A percentile compares a stretch with the other conserved stretches of the same genome.
Evolutionary conservation across 35 echinoderm and acorn worm genomes (phyloP).

Genomic region (Lytechinus variegatus): DNA sequence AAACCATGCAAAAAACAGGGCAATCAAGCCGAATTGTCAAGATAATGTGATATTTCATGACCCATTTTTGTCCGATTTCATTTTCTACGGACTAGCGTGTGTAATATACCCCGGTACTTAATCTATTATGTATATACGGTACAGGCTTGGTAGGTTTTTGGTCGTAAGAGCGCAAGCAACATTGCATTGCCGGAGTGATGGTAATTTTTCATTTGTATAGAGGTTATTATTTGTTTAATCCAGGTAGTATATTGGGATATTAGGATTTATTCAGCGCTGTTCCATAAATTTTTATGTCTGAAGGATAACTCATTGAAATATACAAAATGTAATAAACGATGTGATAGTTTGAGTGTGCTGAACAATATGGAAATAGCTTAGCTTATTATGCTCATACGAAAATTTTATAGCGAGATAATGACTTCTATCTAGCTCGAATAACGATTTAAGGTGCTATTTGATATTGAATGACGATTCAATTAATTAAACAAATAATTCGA

Average conservation of each 20-base stretch:
- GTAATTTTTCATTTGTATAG: no score
- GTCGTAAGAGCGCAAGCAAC: no score
- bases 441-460: background rate
- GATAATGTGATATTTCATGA: background rate
- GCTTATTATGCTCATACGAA: background rate
- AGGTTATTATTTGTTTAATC: background rate
- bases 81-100: background rate
- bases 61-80: background rate
- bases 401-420: background rate
- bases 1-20: background rate
- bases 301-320: background rate
- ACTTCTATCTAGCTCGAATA: background rate
- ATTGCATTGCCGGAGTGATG: no score
- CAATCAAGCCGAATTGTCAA: background rate
- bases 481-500: no score
- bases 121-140: background rate
- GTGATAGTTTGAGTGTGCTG: background rate
- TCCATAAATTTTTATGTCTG: background rate
- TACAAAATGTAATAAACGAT: background rate
- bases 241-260: background rate
- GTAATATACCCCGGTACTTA: background rate
- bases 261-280: background rate
- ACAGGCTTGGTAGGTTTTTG: background rate
- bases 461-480: background rate
- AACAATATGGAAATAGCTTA: background rate